These are phyloP conservation scores for Crioceris asparagi DNA, from an alignment of 2,888 invertebrate genomes.

Conservation along the genomic window DNA sequence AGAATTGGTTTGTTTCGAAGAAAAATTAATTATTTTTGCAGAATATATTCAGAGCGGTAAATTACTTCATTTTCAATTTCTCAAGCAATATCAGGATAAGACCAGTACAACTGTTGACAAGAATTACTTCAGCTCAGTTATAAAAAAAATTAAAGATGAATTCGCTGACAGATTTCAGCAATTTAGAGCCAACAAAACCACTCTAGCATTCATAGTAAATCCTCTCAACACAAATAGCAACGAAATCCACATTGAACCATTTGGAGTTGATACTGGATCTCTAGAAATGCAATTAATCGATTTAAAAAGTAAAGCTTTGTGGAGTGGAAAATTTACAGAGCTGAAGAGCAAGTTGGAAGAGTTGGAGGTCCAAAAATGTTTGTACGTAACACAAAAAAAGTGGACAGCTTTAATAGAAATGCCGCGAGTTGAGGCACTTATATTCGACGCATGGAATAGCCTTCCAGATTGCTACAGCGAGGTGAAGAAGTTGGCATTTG, in stretches of 20 bases:
- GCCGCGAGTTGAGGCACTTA: slow-evolving; percentile 22
- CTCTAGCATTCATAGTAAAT: slow-evolving; percentile 12
- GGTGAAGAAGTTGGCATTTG: slow-evolving; percentile 26
- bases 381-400: slow-evolving; percentile 11
- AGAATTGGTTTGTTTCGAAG: too few relatives aligned
- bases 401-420: slow-evolving; percentile 16
- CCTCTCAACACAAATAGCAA: slow-evolving; percentile 9
- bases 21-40: too few relatives aligned
- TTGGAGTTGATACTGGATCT: slow-evolving; percentile 8
- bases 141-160: slow-evolving; percentile 9
- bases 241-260: slow-evolving; percentile 7
- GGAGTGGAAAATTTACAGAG: slow-evolving; percentile 23
- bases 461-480: slow-evolving; percentile 25
- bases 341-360: slow-evolving; percentile 17
- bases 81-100: slow-evolving; percentile 7
- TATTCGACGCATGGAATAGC: slow-evolving; percentile 27
- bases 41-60: too few relatives aligned
- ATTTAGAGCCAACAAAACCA: slow-evolving; percentile 9
- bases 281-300: slow-evolving; percentile 8
- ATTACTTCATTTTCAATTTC: slow-evolving; percentile 6
- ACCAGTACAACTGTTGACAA: slow-evolving; percentile 8
- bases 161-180: slow-evolving; percentile 9
- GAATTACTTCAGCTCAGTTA: slow-evolving; percentile 8
- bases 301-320: slow-evolving; percentile 23
- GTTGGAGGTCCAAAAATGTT: slow-evolving; percentile 15